phyloP scores from a whole-genome alignment of 2,113 vertebrate genomes.

The Procavia capensis region DNA sequence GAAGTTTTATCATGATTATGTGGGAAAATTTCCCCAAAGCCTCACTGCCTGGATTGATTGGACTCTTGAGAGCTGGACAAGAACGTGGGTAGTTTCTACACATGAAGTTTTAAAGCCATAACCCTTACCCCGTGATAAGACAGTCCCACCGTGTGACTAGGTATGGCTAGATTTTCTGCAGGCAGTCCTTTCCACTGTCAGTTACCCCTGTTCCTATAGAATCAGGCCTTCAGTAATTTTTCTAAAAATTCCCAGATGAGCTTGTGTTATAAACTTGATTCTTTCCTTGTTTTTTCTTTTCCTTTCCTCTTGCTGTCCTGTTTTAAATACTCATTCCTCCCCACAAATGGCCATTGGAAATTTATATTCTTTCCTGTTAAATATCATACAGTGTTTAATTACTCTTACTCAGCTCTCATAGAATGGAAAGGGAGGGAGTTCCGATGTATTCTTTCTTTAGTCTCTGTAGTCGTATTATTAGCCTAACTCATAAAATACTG shows the following conservation, averaged over 20 bases:
- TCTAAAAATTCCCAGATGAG: not conserved
- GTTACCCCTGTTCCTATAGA: not conserved
- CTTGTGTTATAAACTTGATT: not conserved
- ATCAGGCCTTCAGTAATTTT: constrained; percentile 47
- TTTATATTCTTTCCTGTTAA: constrained; percentile 48
- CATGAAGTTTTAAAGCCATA: constrained; percentile 8
- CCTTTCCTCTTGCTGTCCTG: not conserved
- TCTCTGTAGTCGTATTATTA: constrained; percentile 39
- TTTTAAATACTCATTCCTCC: not conserved
- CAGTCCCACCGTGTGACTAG: not conserved
- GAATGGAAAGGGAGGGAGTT: constrained; percentile 27
- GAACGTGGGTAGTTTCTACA: not conserved
- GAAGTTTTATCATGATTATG: constrained; percentile 41
- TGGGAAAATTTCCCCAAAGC: constrained; percentile 16
- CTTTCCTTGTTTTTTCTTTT: constrained; percentile 36
- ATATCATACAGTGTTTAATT: constrained; percentile 25
- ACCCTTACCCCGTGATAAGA: not conserved
- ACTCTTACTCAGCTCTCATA: constrained; percentile 6
- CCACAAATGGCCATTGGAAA: not conserved
- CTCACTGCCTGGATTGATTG: not conserved
- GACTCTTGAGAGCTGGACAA: constrained; percentile 3
- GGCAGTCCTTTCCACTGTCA: constrained; percentile 1
- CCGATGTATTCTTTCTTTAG: not conserved
- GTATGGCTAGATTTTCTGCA: constrained; percentile 39
- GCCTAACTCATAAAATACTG: constrained; percentile 31